phyloP scores from a whole-genome alignment of 2,888 invertebrate species.

The Pocota personata region DNA sequence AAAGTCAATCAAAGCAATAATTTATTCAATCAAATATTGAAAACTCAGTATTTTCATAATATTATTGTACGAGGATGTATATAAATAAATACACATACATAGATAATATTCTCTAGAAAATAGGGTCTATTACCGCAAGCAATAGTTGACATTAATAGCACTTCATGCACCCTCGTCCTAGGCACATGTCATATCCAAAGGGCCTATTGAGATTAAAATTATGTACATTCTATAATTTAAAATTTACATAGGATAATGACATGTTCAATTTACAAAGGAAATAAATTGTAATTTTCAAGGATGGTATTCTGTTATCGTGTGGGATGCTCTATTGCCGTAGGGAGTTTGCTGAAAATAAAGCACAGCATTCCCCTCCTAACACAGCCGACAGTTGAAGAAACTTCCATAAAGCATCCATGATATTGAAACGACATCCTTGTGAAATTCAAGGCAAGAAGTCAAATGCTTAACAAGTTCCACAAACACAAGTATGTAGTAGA shows the following conservation, averaged over 20 bases:
- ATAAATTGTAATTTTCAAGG: conserved; percentile 11
- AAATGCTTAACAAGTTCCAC: neutral
- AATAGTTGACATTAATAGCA: neutral
- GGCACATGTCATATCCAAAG: conserved; percentile 1
- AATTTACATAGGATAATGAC: conserved; percentile 59
- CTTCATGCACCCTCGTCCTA: conserved; percentile 1
- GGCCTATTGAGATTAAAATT: conserved; percentile 17
- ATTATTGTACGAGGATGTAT: neutral
- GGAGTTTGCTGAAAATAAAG: conserved; percentile 7
- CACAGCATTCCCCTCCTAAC: neutral
- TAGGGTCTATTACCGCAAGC: neutral
- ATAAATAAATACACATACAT: neutral
- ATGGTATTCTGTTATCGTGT: neutral
- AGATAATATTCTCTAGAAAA: neutral
- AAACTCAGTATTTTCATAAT: neutral
- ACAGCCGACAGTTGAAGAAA: neutral
- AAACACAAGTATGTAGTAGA: neutral
- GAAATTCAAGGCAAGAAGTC: conserved; percentile 2
- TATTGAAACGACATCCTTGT: conserved; percentile 46
- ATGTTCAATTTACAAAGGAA: conserved; percentile 37
- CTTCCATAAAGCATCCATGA: conserved; percentile 9
- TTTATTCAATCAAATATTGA: neutral
- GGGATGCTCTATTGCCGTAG: conserved; percentile 16
- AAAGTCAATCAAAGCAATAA: neutral
- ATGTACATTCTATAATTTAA: conserved; percentile 32